A percentile compares a stretch with the other conserved stretches of the same genome.
Conservation (phyloP, 2,888 invertebrate genomes). For the Allolobophora icterica region DNA sequence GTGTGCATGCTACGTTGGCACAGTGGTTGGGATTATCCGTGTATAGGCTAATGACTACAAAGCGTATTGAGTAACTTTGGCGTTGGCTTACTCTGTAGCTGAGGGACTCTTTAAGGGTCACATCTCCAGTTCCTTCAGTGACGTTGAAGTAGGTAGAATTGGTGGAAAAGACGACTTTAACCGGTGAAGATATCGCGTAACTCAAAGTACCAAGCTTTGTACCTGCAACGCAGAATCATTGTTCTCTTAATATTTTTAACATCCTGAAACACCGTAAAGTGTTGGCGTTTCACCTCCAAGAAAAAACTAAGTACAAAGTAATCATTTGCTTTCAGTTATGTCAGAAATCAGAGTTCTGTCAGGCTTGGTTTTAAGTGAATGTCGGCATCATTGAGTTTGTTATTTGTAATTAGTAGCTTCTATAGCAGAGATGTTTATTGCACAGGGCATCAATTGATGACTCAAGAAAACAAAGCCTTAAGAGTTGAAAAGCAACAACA, state of each 20-base stretch:
- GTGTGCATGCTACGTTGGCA: too few species aligned
- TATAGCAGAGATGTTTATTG: too few species aligned
- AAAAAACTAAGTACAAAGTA: neutral
- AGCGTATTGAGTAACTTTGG: neutral
- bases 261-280: neutral
- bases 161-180: neutral
- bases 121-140: neutral
- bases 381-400: neutral
- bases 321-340: too few species aligned
- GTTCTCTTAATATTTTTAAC: neutral
- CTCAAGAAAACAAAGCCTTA: too few species aligned
- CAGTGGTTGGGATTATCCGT: too few species aligned
- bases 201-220: slow-evolving; percentile 9
- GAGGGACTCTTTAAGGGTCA: neutral
- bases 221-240: neutral
- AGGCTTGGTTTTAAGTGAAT: too few species aligned
- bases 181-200: neutral
- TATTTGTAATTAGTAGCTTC: too few species aligned
- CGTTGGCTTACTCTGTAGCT: slow-evolving; percentile 22
- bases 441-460: too few species aligned
- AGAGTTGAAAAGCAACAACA: too few species aligned
- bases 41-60: neutral
- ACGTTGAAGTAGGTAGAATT: slow-evolving; percentile 20
- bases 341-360: too few species aligned
- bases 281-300: neutral